Conservation (phyloP, 2,888 invertebrate genomes). For the Syritta pipiens region DNA sequence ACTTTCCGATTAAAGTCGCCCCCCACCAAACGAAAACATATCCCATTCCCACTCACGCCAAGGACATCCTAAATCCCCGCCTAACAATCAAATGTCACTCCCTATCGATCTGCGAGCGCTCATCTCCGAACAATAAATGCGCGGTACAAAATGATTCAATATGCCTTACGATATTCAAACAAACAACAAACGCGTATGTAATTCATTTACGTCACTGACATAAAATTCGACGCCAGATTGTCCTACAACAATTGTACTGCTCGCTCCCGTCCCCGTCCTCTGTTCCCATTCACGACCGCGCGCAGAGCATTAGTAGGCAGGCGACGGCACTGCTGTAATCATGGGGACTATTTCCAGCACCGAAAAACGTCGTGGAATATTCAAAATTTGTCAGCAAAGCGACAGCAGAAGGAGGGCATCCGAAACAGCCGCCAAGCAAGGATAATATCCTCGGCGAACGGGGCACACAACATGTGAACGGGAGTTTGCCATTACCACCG, state of each 20-base stretch:
- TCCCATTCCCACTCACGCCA: too few relatives aligned
- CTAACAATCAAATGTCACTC: background rate
- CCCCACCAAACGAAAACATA: too few relatives aligned
- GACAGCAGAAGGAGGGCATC: background rate
- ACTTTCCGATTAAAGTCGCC: too few relatives aligned
- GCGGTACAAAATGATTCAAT: conserved; percentile 6
- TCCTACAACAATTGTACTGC: conserved; percentile 25
- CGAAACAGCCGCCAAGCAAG: background rate
- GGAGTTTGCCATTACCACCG: too few relatives aligned
- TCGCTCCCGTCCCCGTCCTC: background rate
- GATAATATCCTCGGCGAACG: too few relatives aligned
- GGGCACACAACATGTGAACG: too few relatives aligned
- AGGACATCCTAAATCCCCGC: too few relatives aligned
- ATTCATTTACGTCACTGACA: conserved; percentile 15
- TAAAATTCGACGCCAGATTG: conserved; percentile 26
- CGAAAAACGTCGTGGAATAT: conserved; percentile 13
- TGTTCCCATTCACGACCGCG: background rate
- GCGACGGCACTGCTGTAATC: conserved; percentile 6
- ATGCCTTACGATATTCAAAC: background rate
- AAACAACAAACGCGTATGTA: background rate
- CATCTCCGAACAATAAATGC: background rate
- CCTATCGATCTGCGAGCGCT: background rate
- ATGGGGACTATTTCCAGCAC: background rate
- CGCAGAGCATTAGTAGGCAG: conserved; percentile 5
- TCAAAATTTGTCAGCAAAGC: conserved; percentile 12